A percentile compares a stretch with the other conserved stretches of the same genome.
Conservation (phyloP, 2,797 vertebrate genomes). For the Rachycentron canadum region DNA sequence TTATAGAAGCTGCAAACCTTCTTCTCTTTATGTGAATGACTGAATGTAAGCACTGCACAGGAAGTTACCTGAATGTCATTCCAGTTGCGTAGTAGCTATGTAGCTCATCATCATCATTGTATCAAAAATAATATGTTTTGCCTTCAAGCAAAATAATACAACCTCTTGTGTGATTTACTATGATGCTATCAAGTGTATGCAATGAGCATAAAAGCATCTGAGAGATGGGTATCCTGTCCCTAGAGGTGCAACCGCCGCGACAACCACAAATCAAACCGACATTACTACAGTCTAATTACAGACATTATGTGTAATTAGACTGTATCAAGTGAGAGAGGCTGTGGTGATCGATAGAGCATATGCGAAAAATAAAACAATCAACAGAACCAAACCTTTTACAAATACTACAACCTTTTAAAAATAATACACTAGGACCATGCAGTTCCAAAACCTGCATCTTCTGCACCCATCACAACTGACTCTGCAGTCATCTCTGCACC, state of each 20-base stretch:
- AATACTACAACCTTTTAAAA: not conserved
- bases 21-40: not conserved
- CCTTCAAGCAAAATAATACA: not conserved
- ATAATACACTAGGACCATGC: conserved; percentile 4
- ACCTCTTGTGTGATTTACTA: not conserved
- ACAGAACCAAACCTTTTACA: not conserved
- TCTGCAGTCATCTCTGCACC: conserved; percentile 30
- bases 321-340: conserved; percentile 15
- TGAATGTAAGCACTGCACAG: not conserved
- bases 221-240: not conserved
- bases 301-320: not conserved
- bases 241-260: conserved; percentile 5
- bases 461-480: conserved; percentile 17
- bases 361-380: not conserved
- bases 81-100: not conserved
- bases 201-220: conserved; percentile 3
- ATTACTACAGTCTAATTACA: conserved; percentile 16
- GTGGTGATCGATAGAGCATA: not conserved
- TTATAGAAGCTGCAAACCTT: not conserved
- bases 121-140: not conserved
- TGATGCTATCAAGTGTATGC: not conserved
- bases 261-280: conserved; percentile 26
- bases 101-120: not conserved
- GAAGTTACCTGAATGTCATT: not conserved
- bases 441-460: conserved; percentile 11